These are phyloP conservation scores for Drosophila ercepeae DNA, from an alignment of 1,140 invertebrate genomes.

Conservation along the genomic window DNA sequence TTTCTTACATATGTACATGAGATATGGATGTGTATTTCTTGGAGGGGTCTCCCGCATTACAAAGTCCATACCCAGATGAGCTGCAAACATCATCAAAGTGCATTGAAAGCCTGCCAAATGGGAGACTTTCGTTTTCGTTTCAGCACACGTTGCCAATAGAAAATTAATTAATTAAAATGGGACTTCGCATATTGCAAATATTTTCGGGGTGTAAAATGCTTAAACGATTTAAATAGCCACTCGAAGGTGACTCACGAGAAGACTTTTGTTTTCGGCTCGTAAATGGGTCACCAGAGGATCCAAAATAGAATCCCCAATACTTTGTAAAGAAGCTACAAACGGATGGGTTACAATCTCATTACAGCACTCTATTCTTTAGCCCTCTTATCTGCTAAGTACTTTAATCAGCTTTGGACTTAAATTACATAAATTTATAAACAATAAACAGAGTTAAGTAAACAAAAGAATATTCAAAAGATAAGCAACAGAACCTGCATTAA, in stretches of 20 bases:
- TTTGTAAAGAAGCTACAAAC: slow-evolving; percentile 25
- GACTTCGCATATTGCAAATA: slow-evolving; percentile 51
- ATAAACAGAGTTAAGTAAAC: slow-evolving; percentile 34
- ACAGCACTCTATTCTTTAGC: slow-evolving; percentile 32
- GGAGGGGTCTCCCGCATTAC: slow-evolving; percentile 59
- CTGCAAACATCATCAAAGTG: slow-evolving; percentile 11
- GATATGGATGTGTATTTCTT: slow-evolving; percentile 24
- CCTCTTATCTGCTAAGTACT: slow-evolving; percentile 13
- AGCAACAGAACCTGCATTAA: slow-evolving; percentile 41
- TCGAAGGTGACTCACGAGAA: slow-evolving; percentile 65
- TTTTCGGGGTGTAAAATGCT: slow-evolving; percentile 40
- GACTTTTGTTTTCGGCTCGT: slow-evolving; percentile 25
- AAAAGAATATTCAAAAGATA: slow-evolving; percentile 14
- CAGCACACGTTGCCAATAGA: slow-evolving; percentile 25
- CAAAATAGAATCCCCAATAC: slow-evolving; percentile 51
- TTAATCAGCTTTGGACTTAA: slow-evolving; percentile 63
- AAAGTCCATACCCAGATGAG: slow-evolving; percentile 41
- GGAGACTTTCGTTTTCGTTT: slow-evolving; percentile 49
- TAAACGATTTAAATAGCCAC: slow-evolving; percentile 51
- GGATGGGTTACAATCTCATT: not conserved
- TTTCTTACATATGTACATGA: not conserved
- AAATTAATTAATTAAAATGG: slow-evolving; percentile 67
- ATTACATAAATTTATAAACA: slow-evolving; percentile 54
- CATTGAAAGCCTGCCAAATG: slow-evolving; percentile 38
- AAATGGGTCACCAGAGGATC: slow-evolving; percentile 58